Evolutionary conservation across 2,888 invertebrate genomes (phyloP).

Genomic region (Stenolophus ochropezus): DNA sequence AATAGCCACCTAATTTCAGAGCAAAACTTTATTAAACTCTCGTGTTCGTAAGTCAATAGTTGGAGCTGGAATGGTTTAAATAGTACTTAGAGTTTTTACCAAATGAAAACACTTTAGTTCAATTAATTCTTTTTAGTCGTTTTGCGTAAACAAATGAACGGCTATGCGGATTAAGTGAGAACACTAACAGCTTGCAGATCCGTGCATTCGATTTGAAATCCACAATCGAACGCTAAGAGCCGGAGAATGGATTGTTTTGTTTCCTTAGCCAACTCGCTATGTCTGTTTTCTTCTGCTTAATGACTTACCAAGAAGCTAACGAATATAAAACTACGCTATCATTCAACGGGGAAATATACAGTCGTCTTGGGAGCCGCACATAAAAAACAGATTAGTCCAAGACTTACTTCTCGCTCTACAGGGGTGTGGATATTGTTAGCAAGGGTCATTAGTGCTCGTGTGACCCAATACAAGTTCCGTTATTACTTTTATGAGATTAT

Average conservation of each 20-base stretch:
- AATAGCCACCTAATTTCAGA: no score
- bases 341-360: slow-evolving; percentile 67
- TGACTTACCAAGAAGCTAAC: slow-evolving; percentile 66
- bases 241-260: slow-evolving; percentile 16
- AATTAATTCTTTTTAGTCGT: slow-evolving; percentile 15
- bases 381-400: slow-evolving; percentile 68
- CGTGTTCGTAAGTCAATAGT: slow-evolving; percentile 17
- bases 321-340: slow-evolving; percentile 68
- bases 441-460: slow-evolving; percentile 1
- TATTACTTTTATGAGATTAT: slow-evolving; percentile 36
- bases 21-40: not conserved
- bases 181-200: slow-evolving; percentile 16
- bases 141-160: slow-evolving; percentile 20
- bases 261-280: no score
- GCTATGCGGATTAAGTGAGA: slow-evolving; percentile 9
- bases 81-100: not conserved
- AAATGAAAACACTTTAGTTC: slow-evolving; percentile 34
- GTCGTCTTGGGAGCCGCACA: slow-evolving; percentile 66
- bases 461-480: slow-evolving; percentile 12
- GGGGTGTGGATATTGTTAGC: slow-evolving; percentile 48
- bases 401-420: slow-evolving; percentile 64
- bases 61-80: not conserved
- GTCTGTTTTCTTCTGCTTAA: slow-evolving; percentile 63
- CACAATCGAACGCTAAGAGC: not conserved
- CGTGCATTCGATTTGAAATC: slow-evolving; percentile 27